Evolutionary conservation across 2,797 vertebrate genomes (phyloP).

Genomic region (Sphenodon punctatus): DNA sequence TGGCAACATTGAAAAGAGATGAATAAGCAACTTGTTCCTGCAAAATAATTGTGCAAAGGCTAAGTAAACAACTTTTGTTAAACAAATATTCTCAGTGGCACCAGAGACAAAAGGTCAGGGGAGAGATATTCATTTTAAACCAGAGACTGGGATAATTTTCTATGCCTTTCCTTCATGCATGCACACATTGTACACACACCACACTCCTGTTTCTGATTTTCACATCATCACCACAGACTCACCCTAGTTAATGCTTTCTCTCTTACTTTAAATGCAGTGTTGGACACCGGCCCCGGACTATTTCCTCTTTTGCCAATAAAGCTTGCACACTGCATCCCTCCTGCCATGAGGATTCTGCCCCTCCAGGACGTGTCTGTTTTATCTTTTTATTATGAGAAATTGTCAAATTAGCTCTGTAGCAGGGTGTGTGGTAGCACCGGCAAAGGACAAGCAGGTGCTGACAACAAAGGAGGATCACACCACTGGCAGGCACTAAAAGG

Average conservation of each 20-base stretch:
- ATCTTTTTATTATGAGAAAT: not conserved
- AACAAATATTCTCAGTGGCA: not conserved
- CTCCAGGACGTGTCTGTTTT: not conserved
- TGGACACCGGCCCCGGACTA: not conserved
- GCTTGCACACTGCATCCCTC: not conserved
- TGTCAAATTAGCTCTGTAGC: no score
- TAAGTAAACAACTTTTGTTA: not conserved
- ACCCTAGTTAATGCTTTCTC: not conserved
- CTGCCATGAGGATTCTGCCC: not conserved
- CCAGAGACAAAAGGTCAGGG: not conserved
- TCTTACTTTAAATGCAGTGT: not conserved
- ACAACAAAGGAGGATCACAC: no score
- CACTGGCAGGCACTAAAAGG: no score
- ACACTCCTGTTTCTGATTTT: slow-evolving; percentile 3
- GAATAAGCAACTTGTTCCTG: not conserved
- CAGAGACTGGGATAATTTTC: not conserved
- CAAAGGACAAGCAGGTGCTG: no score
- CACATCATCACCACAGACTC: not conserved
- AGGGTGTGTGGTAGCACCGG: no score
- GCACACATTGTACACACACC: not conserved
- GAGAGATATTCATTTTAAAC: no score
- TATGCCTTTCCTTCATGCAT: not conserved
- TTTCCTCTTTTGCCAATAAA: not conserved
- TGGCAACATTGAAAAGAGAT: not conserved
- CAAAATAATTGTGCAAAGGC: not conserved